A percentile compares a stretch with the other conserved stretches of the same genome.
Conservation (phyloP, 2,888 invertebrate species). For the Opisthograptis luteolata region DNA sequence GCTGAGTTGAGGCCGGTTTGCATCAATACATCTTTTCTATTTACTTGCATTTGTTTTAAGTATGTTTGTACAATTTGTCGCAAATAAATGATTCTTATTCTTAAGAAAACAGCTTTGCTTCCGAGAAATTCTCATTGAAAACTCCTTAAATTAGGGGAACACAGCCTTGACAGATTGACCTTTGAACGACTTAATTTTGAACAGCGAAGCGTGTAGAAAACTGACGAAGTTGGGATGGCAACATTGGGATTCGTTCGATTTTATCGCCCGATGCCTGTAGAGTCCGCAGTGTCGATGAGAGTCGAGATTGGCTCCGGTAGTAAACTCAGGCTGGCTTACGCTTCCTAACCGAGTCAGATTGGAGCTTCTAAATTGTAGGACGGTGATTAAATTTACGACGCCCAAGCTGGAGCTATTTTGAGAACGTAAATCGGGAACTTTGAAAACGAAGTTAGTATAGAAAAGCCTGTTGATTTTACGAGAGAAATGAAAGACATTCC, state of each 20-base stretch:
- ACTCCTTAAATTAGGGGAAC: too few species aligned
- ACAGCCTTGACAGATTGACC: constrained; percentile 4
- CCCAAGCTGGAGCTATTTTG: not conserved
- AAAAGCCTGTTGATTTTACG: too few species aligned
- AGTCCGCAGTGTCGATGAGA: constrained; percentile 11
- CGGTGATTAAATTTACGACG: constrained; percentile 3
- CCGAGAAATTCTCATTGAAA: too few species aligned
- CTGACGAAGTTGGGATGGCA: constrained; percentile 14
- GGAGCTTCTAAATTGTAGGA: not conserved
- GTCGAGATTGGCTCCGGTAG: constrained; percentile 20
- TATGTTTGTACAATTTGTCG: too few species aligned
- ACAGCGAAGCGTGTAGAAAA: constrained; percentile 16
- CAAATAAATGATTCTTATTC: too few species aligned
- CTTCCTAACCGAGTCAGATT: constrained; percentile 12
- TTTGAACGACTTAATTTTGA: constrained; percentile 7
- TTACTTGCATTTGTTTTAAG: too few species aligned
- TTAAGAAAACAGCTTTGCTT: too few species aligned
- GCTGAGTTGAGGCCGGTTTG: too few species aligned
- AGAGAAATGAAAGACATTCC: too few species aligned
- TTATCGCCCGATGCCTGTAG: constrained; percentile 15
- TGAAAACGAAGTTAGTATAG: too few species aligned
- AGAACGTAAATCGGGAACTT: too few species aligned
- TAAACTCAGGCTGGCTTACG: constrained; percentile 24
- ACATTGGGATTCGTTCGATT: constrained; percentile 14
- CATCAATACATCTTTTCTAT: too few species aligned